Evolutionary conservation across 1,140 invertebrate genomes (phyloP), one percentile per base, ranked within the genome.

Genomic region (Cardiocondyla obscurior): DNA sequence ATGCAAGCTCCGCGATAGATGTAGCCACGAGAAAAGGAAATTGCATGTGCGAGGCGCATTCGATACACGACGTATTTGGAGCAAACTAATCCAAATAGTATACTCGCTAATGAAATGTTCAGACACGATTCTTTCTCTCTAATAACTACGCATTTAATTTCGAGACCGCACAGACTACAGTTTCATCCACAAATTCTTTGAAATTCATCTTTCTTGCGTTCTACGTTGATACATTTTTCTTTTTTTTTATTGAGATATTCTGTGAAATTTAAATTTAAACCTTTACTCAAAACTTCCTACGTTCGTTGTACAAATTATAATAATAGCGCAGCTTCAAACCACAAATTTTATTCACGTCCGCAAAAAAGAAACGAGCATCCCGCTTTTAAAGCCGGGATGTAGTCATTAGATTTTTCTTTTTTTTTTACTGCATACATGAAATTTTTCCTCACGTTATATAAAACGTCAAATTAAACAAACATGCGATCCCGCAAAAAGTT

Each of bases 1-100:
- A 76, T 77, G 46, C 33, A 53, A 46, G 14, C 33, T 49, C 19
- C 14, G 2, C 30, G 57, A 85, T 82, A 62, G 82, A 76, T 70
- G 42, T 19, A n/a, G 28, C 28, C 44, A n/a, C n/a, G n/a, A n/a
- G n/a, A n/a, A 19, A 44, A 76, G 60, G 19, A 82, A 74, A 82
- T 85, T 82, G 36, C 70, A 28, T 57, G 33, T 58, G 46, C 8
- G 42, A 39, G 14, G 4, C 19, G 25, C 25, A 42, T 58, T 58
- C 53, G 36, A 73, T 58, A 58, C 55, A 58, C 19, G 51, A 73
- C 22, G 33, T 58, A 58, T 73, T 39, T 58, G 22, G 36, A 73
- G 22, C 51, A 25, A 16, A 58, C 53, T 58, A 58, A 73, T 39
- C 8, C 36, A 39, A 57, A 58, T 28, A 73, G 10, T 39, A 28